A percentile compares a stretch with the other conserved stretches of the same genome.
phyloP scores from a whole-genome alignment of 1,140 invertebrate species.

The Argopecten irradians region DNA sequence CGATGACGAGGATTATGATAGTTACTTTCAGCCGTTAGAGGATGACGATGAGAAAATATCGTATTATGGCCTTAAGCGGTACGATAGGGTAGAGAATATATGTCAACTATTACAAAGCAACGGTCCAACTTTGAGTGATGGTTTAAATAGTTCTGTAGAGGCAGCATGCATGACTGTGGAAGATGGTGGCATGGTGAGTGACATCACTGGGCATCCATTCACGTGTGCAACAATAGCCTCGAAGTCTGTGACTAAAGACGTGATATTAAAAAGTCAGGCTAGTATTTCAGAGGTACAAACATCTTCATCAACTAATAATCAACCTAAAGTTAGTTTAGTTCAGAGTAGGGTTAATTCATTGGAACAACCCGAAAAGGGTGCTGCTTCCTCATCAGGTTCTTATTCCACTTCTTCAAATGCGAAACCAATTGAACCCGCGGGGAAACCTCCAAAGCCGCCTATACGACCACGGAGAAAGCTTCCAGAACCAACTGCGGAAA shows the following conservation, averaged over 20 bases:
- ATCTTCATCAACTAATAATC: background rate
- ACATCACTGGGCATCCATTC: background rate
- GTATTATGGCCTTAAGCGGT: constrained; percentile 64
- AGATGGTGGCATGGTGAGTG: background rate
- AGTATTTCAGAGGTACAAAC: background rate
- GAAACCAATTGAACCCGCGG: background rate
- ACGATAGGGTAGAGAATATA: constrained; percentile 72
- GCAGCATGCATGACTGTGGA: background rate
- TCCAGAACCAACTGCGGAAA: constrained; percentile 67
- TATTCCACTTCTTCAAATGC: background rate
- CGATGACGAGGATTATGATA: constrained; percentile 48
- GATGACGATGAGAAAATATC: constrained; percentile 51
- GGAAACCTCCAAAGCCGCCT: constrained; percentile 37
- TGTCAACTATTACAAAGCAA: constrained; percentile 60
- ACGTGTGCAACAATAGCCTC: background rate
- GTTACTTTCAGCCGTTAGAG: constrained; percentile 52
- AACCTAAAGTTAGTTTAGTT: background rate
- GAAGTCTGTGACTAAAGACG: background rate
- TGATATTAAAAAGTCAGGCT: background rate
- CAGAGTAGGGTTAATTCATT: constrained; percentile 21
- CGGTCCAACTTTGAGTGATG: constrained; percentile 3
- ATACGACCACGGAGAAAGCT: constrained; percentile 66
- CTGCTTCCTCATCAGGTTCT: constrained; percentile 20
- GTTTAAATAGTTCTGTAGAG: background rate
- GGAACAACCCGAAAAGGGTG: constrained; percentile 6